Conservation (phyloP, 1,140 invertebrate species). For the Aphelinus atriplicis region DNA sequence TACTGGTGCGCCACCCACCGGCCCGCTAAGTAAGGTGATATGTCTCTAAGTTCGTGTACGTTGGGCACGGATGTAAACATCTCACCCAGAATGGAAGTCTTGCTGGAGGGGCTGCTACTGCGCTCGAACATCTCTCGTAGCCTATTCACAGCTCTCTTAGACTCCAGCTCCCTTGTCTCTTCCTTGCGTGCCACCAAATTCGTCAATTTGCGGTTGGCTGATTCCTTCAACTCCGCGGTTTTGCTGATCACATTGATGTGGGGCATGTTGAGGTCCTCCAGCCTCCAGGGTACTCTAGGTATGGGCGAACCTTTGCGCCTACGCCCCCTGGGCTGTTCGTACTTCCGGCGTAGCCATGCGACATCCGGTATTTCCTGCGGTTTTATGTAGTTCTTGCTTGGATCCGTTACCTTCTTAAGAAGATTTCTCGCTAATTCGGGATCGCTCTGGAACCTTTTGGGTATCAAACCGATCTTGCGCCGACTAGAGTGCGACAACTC, state of each 20-base stretch:
- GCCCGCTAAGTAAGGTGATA: slow-evolving; percentile 79
- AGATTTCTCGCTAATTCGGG: slow-evolving; percentile 76
- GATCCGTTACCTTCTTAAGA: slow-evolving; percentile 61
- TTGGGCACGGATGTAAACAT: slow-evolving; percentile 86
- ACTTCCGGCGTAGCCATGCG: slow-evolving; percentile 70
- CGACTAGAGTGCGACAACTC: slow-evolving; percentile 56
- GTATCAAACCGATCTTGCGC: slow-evolving; percentile 51
- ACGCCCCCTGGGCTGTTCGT: slow-evolving; percentile 66
- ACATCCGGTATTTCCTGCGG: slow-evolving; percentile 72
- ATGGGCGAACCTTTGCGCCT: slow-evolving; percentile 71
- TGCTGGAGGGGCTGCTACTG: slow-evolving; percentile 48
- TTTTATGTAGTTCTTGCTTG: slow-evolving; percentile 61
- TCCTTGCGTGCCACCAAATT: slow-evolving; percentile 51
- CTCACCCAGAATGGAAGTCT: slow-evolving; percentile 76
- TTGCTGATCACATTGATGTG: slow-evolving; percentile 90
- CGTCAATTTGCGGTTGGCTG: slow-evolving; percentile 53
- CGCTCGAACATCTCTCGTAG: slow-evolving; percentile 76
- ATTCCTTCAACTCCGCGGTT: slow-evolving; percentile 75
- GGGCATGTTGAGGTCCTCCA: slow-evolving; percentile 81
- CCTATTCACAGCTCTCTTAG: slow-evolving; percentile 70
- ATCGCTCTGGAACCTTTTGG: slow-evolving; percentile 78
- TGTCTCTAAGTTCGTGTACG: slow-evolving; percentile 78
- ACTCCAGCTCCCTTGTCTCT: slow-evolving; percentile 58
- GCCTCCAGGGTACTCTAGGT: slow-evolving; percentile 70
- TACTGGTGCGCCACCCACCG: slow-evolving; percentile 81